Percentiles rank a stretch among this genome's conserved stretches.
Evolutionary conservation across 2,888 invertebrate genomes (phyloP).

Genomic region (Cheilosia scutellata): DNA sequence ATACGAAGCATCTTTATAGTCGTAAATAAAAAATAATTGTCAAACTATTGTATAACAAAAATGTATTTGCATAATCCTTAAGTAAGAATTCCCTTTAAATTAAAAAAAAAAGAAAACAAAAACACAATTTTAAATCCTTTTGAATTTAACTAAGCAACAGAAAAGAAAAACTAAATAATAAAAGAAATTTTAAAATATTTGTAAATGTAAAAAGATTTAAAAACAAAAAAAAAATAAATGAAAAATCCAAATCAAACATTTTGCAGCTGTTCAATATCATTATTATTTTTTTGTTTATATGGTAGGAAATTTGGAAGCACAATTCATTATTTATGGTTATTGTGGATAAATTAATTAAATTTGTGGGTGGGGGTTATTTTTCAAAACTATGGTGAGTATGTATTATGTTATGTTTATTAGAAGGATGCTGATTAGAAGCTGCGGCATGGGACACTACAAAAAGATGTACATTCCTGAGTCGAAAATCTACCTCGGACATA

Average conservation of each 20-base stretch:
- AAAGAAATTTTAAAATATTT: constrained; percentile 50
- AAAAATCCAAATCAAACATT: constrained; percentile 60
- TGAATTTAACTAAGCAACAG: constrained; percentile 58
- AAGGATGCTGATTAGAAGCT: not conserved
- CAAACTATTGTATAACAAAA: constrained; percentile 68
- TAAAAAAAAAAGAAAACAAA: constrained; percentile 41
- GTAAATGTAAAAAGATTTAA: constrained; percentile 68
- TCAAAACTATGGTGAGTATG: not conserved
- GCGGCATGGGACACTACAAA: not conserved
- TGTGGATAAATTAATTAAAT: not conserved
- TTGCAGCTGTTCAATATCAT: constrained; percentile 32
- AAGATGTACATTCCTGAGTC: not conserved
- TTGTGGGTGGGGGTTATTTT: not conserved
- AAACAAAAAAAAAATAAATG: constrained; percentile 63
- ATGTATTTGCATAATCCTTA: constrained; percentile 60
- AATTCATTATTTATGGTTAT: constrained; percentile 50
- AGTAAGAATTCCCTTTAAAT: constrained; percentile 50
- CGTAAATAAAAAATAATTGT: constrained; percentile 58
- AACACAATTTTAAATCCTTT: constrained; percentile 58
- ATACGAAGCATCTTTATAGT: constrained; percentile 53
- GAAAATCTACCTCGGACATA: not conserved
- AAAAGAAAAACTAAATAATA: constrained; percentile 26
- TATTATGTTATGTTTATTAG: constrained; percentile 15
- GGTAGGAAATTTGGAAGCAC: constrained; percentile 65
- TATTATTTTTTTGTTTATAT: constrained; percentile 20